phyloP scores from a whole-genome alignment of 2,113 vertebrate species.

The Ciconia stormi region DNA sequence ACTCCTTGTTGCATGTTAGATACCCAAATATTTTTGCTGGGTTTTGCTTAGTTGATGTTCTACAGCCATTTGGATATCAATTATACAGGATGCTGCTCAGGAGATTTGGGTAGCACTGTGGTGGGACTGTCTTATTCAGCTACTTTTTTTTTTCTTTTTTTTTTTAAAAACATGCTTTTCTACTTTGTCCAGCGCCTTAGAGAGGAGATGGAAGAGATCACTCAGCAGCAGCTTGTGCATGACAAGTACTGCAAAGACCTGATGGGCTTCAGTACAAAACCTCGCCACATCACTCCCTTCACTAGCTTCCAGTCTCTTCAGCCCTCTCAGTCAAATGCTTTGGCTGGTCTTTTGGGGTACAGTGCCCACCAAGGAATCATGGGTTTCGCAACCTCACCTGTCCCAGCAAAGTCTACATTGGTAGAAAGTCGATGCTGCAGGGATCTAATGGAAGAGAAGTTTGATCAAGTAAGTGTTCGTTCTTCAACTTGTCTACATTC shows the following conservation, averaged over 20 bases:
- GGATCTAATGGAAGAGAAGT: constrained; percentile 96
- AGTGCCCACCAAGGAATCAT: constrained; percentile 90
- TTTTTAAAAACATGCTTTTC: not conserved
- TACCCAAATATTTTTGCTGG: not conserved
- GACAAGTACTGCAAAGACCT: constrained; percentile 98
- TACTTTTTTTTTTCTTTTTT: not conserved
- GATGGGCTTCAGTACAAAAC: constrained; percentile 94
- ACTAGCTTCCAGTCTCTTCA: constrained; percentile 96
- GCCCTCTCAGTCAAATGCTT: constrained; percentile 92
- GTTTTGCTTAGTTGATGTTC: not conserved
- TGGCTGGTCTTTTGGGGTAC: constrained; percentile 93
- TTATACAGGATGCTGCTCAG: not conserved
- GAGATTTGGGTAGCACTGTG: not conserved
- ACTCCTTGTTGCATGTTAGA: not conserved
- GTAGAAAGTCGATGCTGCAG: constrained; percentile 97
- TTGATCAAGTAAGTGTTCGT: constrained; percentile 84
- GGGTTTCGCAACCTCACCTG: constrained; percentile 87
- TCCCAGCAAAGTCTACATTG: constrained; percentile 86
- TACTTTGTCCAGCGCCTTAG: constrained; percentile 83
- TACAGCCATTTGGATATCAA: not conserved
- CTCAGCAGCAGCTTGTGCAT: constrained; percentile 96
- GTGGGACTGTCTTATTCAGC: not conserved
- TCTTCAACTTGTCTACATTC: not conserved
- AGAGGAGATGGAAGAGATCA: constrained; percentile 99
- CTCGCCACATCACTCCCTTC: constrained; percentile 96